Base-by-base conservation (phyloP, 2,797 vertebrate species). In the Acanthurus leucopareius region DNA sequence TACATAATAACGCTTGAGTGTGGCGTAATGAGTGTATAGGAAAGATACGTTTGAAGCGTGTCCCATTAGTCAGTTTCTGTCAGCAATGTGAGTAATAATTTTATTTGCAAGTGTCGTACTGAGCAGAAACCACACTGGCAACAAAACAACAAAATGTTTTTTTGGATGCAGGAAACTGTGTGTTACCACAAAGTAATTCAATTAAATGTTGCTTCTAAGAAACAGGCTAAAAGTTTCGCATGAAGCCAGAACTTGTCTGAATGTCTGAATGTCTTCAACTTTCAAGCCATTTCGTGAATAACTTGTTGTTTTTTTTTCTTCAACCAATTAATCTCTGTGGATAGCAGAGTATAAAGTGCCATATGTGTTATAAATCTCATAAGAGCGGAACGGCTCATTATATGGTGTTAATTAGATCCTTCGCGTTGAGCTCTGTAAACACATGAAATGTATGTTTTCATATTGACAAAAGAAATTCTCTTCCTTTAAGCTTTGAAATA, bases 351-450 rank as follows among this genome's bases (percentile, higher is more conserved):
- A 74, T 45, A 62, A 59, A 88, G 76, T 73, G 62, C 78, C 84
- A 88, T 61, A 86, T 88, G 80, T 63, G 82, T 45, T 75, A 62
- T 91, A 86, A 91, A 90, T 87, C 77, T 79, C 48, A 53, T 53
- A 11, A 20, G 16, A 72, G 53, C 0, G 3, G 76, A 80, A 71
- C 19, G n/a, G 11, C 64, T 85, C 22, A 61, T 78, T 81, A 67
- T 65, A 62, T 80, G 32, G 32, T 80, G 69, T 80, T 71, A 80
- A 74, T 86, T 53, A 67, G 48, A 70, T 69, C 40, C 25, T 75
- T 66, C 48, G 40, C 52, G 88, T 82, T 76, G 73, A 88, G 52
- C 56, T 85, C 22, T 72, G 73, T 81, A 80, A 87, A 90, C 73
- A 87, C 67, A 83, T 88, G 68, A 87, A 77, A 69, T 88, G 84